Evolutionary conservation across 2,888 invertebrate species (phyloP).

Genomic region (Rotaria socialis): DNA sequence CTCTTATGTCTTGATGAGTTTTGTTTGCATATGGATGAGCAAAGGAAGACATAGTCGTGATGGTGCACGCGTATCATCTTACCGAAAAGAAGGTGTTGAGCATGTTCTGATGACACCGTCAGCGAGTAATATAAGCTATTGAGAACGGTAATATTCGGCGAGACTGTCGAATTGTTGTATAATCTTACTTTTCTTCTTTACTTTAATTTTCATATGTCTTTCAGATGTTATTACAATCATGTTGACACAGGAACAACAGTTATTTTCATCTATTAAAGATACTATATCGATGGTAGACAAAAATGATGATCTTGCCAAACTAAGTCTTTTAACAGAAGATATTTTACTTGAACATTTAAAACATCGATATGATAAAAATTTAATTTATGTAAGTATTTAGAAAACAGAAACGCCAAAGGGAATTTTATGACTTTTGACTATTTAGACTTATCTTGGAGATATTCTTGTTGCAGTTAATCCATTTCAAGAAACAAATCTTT

Average conservation of each 20-base stretch:
- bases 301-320: constrained; percentile 51
- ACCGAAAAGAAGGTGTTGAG: constrained; percentile 16
- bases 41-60: background rate
- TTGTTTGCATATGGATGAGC: constrained; percentile 13
- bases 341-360: constrained; percentile 53
- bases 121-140: background rate
- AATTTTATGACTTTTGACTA: background rate
- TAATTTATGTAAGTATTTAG: constrained; percentile 53
- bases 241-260: background rate
- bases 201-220: background rate
- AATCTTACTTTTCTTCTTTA: background rate
- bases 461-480: constrained; percentile 49
- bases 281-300: background rate
- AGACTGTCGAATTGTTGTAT: background rate
- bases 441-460: constrained; percentile 49
- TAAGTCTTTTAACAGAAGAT: constrained; percentile 53
- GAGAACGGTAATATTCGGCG: background rate
- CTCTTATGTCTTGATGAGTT: constrained; percentile 5
- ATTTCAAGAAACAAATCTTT: constrained; percentile 47
- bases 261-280: background rate
- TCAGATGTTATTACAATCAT: background rate
- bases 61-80: constrained; percentile 1
- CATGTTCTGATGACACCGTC: constrained; percentile 22
- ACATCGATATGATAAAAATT: constrained; percentile 51
- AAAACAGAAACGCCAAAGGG: background rate